Percentiles rank a stretch among this genome's conserved stretches.
Conservation (phyloP, 2,888 invertebrate species). For the Leucoma salicis region DNA sequence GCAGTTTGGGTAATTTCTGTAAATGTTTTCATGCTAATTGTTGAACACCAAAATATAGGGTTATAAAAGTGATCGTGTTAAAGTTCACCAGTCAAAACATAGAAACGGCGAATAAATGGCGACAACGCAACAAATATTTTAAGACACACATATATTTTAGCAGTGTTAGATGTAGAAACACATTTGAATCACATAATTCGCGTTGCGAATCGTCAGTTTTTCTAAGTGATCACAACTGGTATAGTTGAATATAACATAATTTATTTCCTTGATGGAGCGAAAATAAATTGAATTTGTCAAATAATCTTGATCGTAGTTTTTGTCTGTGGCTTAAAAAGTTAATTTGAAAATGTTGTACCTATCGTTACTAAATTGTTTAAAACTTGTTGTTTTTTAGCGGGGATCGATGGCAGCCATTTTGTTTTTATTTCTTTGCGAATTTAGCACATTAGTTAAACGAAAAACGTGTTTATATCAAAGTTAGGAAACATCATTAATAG, state of each 20-base stretch:
- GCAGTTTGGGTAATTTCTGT: too few species aligned
- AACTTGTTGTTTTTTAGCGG: slow-evolving; percentile 1
- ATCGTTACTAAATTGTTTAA: slow-evolving; percentile 14
- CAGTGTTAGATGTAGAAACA: too few species aligned
- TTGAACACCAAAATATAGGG: too few species aligned
- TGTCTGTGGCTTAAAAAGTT: slow-evolving; percentile 20
- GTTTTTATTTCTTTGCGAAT: neutral
- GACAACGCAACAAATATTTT: too few species aligned
- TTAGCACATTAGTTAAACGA: neutral
- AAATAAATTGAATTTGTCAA: slow-evolving; percentile 1
- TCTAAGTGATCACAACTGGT: too few species aligned
- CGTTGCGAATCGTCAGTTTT: too few species aligned
- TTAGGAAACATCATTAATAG: neutral
- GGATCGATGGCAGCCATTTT: slow-evolving; percentile 10
- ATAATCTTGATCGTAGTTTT: slow-evolving; percentile 10
- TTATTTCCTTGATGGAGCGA: neutral
- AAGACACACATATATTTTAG: too few species aligned
- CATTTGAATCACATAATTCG: too few species aligned
- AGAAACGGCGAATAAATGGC: too few species aligned
- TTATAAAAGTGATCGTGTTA: too few species aligned
- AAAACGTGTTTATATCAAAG: neutral
- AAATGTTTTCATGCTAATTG: too few species aligned
- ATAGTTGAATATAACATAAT: neutral
- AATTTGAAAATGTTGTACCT: slow-evolving; percentile 23
- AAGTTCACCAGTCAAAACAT: too few species aligned